Evolutionary conservation across 2,113 vertebrate genomes (phyloP), one percentile per base, ranked within the genome.

Genomic region (Lophius piscatorius): DNA sequence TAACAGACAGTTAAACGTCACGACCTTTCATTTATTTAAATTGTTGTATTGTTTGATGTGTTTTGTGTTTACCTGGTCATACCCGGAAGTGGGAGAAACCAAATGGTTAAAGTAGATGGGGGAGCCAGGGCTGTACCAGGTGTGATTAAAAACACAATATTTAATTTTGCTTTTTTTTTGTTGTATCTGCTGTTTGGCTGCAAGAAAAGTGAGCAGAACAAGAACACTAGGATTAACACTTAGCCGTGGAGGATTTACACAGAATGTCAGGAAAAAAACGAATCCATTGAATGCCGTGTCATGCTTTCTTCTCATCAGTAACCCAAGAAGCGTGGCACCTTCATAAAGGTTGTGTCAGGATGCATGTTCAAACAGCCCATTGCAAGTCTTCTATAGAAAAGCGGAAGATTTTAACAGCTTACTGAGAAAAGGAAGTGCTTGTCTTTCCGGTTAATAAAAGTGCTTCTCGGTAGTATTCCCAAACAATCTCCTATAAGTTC

Each of bases 171-270:
- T n/a, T n/a, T n/a, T n/a, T n/a, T 16, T 44, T 75, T 63, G 35
- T 73, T 59, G 63, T 13, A 38, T 52, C 23, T 48, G 51, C 35
- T 26, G 38, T 76, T 72, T 54, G 44, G 76, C 77, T 63, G 39
- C 60, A 54, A 71, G 79, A 65, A 49, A 49, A 66, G 5, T 51
- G 54, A 72, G 50, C 68, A 78, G 14, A 69, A 52, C 7, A 13
- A 4, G 12, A 0, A 39, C 45, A 78, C 72, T 68, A 78, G 57
- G 64, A 56, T 78, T 42, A 78, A 61, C 28, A 4, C 55, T 60
- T 42, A 40, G 46, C 58, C 45, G 74, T 74, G 47, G 60, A 73
- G 61, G 60, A 58, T 78, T 62, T 74, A 59, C 38, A 57, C 50
- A 55, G 34, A 34, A 67, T 17, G 58, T 65, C 61, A 73, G 38